phyloP scores from a whole-genome alignment of 1,140 invertebrate species.

The Oreohelix idahoensis region DNA sequence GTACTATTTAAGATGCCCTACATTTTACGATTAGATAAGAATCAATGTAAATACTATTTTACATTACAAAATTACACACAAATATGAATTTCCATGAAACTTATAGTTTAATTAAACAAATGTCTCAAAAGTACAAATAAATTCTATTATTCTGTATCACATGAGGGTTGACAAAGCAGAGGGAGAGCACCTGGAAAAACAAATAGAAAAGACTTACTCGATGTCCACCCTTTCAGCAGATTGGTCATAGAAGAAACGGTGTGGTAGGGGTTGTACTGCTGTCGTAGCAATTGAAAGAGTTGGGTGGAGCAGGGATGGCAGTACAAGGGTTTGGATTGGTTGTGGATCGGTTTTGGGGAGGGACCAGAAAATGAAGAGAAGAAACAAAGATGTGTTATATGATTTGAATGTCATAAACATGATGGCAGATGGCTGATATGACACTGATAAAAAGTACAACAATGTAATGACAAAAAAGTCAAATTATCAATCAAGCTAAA shows the following conservation, averaged over 20 bases:
- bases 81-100: no score
- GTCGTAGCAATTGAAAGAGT: constrained; percentile 39
- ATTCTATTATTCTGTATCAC: neutral
- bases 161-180: constrained; percentile 16
- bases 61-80: no score
- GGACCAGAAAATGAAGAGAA: constrained; percentile 7
- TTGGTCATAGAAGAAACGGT: constrained; percentile 89
- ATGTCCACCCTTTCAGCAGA: constrained; percentile 83
- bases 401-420: neutral
- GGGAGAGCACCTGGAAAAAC: constrained; percentile 20
- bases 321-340: neutral
- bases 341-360: neutral
- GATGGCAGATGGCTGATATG: neutral
- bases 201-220: constrained; percentile 70
- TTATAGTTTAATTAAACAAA: neutral
- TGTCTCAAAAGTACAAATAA: neutral
- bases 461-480: no score
- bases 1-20: no score
- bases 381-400: neutral
- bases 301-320: neutral
- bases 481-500: no score
- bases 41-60: no score
- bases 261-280: constrained; percentile 82
- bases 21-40: no score
- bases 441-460: no score